A percentile compares a stretch with the other conserved stretches of the same genome.
Conservation (phyloP, 2,113 vertebrate genomes). For the Fulica atra region DNA sequence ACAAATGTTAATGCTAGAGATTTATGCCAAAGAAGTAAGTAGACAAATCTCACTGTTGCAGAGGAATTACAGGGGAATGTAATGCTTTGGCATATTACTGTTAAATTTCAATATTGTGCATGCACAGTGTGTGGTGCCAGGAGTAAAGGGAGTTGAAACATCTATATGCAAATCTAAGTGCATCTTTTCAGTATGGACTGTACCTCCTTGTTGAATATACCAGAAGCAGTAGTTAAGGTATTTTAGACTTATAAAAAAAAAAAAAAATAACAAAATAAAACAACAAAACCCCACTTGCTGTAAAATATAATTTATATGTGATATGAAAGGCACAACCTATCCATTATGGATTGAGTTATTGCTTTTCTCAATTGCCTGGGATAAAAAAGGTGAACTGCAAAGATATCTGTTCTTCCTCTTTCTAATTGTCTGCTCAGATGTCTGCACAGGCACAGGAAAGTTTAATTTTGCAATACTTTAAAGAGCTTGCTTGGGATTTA, state of each 20-base stretch:
- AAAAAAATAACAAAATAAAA: not conserved
- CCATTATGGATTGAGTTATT: not conserved
- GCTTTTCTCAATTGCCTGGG: not conserved
- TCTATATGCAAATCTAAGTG: not conserved
- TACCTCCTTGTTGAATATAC: not conserved
- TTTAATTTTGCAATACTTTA: not conserved
- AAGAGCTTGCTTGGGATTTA: not conserved
- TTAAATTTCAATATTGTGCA: conserved; percentile 6
- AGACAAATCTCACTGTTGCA: conserved; percentile 13
- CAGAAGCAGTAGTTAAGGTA: not conserved
- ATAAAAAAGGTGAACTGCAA: not conserved
- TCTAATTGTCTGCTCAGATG: not conserved
- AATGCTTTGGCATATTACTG: not conserved
- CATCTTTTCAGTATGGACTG: not conserved
- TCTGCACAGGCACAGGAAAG: not conserved
- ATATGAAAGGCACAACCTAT: not conserved
- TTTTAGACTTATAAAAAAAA: not conserved
- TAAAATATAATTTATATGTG: not conserved
- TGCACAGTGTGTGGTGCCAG: not conserved
- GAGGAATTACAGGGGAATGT: conserved; percentile 9
- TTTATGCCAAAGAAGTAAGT: conserved; percentile 1
- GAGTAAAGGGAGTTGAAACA: not conserved
- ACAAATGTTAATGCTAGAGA: not conserved
- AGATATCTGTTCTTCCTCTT: not conserved
- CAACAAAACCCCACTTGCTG: not conserved